Conservation (phyloP, 1,140 invertebrate genomes). For the Reticulitermes speratus region DNA sequence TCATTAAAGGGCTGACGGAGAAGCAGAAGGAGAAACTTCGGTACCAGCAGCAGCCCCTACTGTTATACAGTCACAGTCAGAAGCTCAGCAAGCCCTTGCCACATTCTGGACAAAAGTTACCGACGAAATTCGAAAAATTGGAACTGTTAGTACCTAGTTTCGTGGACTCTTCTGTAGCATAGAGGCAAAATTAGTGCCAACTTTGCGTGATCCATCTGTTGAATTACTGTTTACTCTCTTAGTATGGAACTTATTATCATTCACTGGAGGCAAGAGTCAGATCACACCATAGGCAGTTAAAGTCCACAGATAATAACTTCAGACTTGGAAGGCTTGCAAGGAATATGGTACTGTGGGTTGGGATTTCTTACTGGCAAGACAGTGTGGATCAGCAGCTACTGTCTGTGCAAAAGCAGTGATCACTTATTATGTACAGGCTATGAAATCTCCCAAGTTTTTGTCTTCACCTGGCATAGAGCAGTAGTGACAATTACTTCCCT, state of each 20-base stretch:
- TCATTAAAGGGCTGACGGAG: constrained; percentile 47
- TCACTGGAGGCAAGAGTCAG: background rate
- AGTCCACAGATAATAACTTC: no score
- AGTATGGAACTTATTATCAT: background rate
- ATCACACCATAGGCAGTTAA: background rate
- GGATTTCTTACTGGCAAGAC: no score
- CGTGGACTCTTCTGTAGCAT: background rate
- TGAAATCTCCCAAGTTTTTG: no score
- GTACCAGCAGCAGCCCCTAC: constrained; percentile 49
- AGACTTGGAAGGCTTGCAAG: no score
- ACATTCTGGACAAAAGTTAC: constrained; percentile 77
- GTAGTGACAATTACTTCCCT: no score
- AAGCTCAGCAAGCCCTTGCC: constrained; percentile 64
- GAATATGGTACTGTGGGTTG: no score
- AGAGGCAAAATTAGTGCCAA: background rate
- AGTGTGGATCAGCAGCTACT: no score
- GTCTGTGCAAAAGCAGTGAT: no score
- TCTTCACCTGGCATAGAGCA: no score
- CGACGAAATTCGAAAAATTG: constrained; percentile 74
- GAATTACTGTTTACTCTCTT: background rate
- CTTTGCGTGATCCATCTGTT: background rate
- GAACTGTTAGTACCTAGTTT: constrained; percentile 51
- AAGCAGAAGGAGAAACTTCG: constrained; percentile 48
- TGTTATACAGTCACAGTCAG: constrained; percentile 48
- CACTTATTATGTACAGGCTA: no score